Evolutionary conservation across 2,797 vertebrate genomes (phyloP), one percentile per base, ranked within the genome.

Genomic region (Karalla daura): DNA sequence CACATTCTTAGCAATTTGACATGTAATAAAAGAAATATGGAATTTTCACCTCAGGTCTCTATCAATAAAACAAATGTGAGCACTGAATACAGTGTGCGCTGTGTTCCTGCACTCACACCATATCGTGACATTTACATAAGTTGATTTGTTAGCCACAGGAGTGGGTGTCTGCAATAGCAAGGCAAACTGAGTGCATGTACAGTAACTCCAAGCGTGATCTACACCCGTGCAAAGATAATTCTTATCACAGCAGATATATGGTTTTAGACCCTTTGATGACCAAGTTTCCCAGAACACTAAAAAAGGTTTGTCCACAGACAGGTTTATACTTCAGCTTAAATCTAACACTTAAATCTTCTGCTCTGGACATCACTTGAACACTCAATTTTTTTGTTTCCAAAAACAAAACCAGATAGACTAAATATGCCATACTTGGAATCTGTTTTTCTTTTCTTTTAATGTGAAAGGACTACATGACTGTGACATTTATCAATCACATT

Each of bases 1-100:
- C 86, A 84, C 83, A 87, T 90, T 89, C 86, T 88, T 85, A 80
- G 81, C 72, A 74, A 85, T 89, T 89, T 58, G 61, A 90, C 85
- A 84, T 89, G 82, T 83, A 86, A 84, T 86, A 83, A 89, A 84
- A 87, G 80, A 88, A 86, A 89, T 89, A 78, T 86, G 77, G 78
- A 86, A 83, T 84, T 90, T 90, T 88, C 81, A 88, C 82, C 81
- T 87, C 81, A 88, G 85, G 78, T 89, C 89, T 86, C 70, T 85
- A 87, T 90, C 88, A 87, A 82, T 89, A 85, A 81, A 87, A 88
- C 72, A 78, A 86, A 86, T 82, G 74, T 53, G 70, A 86, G 83
- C 55, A 3, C 49, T 76, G 80, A 80, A 62, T 77, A n/a, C 15
- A 5, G 13, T n/a, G 53, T 58, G 52, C 69, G 68, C 68, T 81